A percentile compares a stretch with the other conserved stretches of the same genome.
Evolutionary conservation across 2,888 invertebrate genomes (phyloP).

Genomic region (Orchesellides sinensis): DNA sequence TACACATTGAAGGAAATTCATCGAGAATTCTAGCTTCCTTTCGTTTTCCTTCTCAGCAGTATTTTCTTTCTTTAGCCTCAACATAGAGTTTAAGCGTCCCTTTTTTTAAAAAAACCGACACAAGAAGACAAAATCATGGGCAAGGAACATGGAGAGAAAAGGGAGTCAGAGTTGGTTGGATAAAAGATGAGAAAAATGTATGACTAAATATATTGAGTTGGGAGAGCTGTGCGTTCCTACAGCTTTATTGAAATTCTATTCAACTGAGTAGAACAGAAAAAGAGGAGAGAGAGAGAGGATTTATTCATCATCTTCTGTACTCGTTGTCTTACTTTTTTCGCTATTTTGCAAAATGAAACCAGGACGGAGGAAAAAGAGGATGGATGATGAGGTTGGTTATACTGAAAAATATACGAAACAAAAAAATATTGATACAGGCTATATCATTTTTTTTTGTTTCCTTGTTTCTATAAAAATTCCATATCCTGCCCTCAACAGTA

Average conservation of each 20-base stretch:
- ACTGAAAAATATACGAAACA: conserved; percentile 6
- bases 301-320: conserved; percentile 51
- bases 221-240: conserved; percentile 58
- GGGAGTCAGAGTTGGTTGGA: conserved; percentile 13
- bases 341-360: conserved; percentile 36
- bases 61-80: conserved; percentile 5
- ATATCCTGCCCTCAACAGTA: no score
- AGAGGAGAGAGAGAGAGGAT: conserved; percentile 39
- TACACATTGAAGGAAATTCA: conserved; percentile 50
- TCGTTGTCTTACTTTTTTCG: conserved; percentile 29
- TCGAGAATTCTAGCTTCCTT: conserved; percentile 30
- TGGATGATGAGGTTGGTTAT: background rate
- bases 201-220: conserved; percentile 55
- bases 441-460: background rate
- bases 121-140: conserved; percentile 10
- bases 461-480: background rate
- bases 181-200: conserved; percentile 52
- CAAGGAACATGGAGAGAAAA: background rate
- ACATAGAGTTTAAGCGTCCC: no score
- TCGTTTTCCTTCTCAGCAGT: background rate
- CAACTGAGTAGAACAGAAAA: conserved; percentile 32
- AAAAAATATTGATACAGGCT: background rate
- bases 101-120: conserved; percentile 33
- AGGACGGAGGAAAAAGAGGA: conserved; percentile 11
- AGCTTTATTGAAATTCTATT: conserved; percentile 64